Base-by-base conservation (phyloP, 2,113 vertebrate species). In the Eolophus roseicapilla region DNA sequence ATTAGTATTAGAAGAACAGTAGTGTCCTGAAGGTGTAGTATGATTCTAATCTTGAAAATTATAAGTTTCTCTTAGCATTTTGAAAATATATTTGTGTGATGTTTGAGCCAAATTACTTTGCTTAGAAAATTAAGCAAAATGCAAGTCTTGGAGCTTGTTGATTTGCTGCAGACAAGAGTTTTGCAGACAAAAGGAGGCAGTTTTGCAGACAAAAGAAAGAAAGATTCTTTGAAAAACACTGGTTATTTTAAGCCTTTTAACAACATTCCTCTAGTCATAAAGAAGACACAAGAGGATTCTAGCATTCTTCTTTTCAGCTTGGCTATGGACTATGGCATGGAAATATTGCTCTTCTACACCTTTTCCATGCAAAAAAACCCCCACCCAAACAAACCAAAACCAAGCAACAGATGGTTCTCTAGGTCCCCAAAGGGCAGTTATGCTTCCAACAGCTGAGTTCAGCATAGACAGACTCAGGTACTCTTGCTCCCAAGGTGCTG, bases 401-500 rank as follows among this genome's bases (percentile, higher is more conserved):
- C 7, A 68, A 90, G 50, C 6, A 69, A 77, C 25, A 46, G 1
- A 27, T 17, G 10, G 33, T 18, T 93, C 11, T 76, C 20, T 39
- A 63, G 25, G 9, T 55, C 37, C 23, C 33, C 17, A 55, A 50
- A 60, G 57, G 13, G 88, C 21, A 82, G 33, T 55, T 28, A 89
- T 0, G 1, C 7, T 70, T 80, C 16, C 44, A 79, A 20, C 3
- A 35, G 9, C 7, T 39, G 11, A 57, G 43, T 52, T 92, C 43
- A 83, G 43, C 29, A 39, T 8, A 79, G 27, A 68, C 68, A 23
- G 10, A 31, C 4, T 5, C 35, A 44, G 11, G 23, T 68, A 16
- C 23, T 76, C 21, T 7, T 1, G 1, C 3, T 41, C 63, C 31
- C 6, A 1, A 62, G 62, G 10, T 2, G 2, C 6, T 41, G 28